phyloP scores from a whole-genome alignment of 2,113 vertebrate genomes.

The Podarcis cretensis region DNA sequence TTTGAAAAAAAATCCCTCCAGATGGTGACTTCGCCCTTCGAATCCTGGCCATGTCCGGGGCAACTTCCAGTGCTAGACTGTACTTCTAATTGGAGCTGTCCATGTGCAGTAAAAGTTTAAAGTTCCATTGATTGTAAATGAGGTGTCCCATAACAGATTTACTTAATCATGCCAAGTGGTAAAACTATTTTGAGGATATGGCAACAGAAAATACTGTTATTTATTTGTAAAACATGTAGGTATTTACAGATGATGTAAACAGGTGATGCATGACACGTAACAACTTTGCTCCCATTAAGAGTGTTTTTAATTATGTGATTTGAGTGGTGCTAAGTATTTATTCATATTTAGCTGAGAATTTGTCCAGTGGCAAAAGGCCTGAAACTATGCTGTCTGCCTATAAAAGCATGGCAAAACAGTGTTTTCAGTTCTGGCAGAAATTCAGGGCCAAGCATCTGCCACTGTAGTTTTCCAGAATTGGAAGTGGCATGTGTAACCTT shows the following conservation, averaged over 20 bases:
- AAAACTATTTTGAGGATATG: background rate
- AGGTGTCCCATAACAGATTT: constrained; percentile 19
- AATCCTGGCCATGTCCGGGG: too few species aligned
- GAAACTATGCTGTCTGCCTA: background rate
- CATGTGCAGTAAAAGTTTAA: constrained; percentile 20
- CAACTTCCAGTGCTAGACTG: background rate
- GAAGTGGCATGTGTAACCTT: constrained; percentile 50
- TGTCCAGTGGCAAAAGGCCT: background rate
- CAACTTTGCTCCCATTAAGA: background rate
- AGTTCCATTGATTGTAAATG: constrained; percentile 2
- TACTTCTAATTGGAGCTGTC: background rate
- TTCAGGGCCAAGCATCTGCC: constrained; percentile 56
- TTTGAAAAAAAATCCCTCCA: too few species aligned
- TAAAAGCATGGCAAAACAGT: background rate
- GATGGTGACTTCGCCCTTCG: too few species aligned
- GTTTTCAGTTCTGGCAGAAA: constrained; percentile 27
- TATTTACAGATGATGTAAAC: constrained; percentile 31
- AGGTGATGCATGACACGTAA: background rate
- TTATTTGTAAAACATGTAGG: constrained; percentile 46
- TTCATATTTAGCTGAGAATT: background rate
- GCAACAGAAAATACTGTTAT: constrained; percentile 24
- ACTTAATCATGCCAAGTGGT: constrained; percentile 11
- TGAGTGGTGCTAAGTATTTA: background rate
- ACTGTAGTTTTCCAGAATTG: constrained; percentile 43
- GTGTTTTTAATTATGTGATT: background rate